These are phyloP conservation scores for Tarsius wallacei DNA, from an alignment of 2,797 vertebrate genomes.

Conservation along the genomic window DNA sequence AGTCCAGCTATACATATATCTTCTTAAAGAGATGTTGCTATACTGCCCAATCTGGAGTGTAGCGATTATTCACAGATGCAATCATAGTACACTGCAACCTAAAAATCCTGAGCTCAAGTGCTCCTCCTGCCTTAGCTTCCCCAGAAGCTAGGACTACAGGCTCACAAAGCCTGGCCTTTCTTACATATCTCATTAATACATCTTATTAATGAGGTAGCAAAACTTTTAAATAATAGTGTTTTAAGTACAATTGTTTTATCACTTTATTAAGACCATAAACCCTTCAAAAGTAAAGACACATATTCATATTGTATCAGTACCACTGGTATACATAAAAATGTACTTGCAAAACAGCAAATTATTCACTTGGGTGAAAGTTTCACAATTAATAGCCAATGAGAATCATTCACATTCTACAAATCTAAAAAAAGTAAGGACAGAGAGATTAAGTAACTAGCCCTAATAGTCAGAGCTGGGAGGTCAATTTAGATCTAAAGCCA, in stretches of 20 bases:
- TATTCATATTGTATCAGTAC: not conserved
- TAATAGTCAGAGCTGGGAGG: not conserved
- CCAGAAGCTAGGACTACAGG: not conserved
- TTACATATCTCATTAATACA: not conserved
- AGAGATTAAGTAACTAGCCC: not conserved
- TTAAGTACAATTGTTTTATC: not conserved
- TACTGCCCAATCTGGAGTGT: not conserved
- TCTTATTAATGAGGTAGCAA: not conserved
- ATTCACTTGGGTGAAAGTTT: not conserved
- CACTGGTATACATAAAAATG: not conserved
- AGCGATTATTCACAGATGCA: not conserved
- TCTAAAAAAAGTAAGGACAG: not conserved
- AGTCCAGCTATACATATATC: not conserved
- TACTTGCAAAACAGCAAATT: not conserved
- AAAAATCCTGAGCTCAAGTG: not conserved
- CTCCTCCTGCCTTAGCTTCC: not conserved
- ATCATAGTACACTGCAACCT: not conserved
- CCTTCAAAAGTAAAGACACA: not conserved
- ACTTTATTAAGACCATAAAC: not conserved
- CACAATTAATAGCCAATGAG: not conserved
- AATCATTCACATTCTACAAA: conserved; percentile 24
- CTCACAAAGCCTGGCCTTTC: not conserved
- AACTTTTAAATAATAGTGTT: not conserved
- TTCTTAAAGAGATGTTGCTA: not conserved
- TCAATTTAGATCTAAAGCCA: not conserved